Evolutionary conservation across 2,888 invertebrate genomes (phyloP), one percentile per base, ranked within the genome.

Genomic region (Drosophila nigritarsus): DNA sequence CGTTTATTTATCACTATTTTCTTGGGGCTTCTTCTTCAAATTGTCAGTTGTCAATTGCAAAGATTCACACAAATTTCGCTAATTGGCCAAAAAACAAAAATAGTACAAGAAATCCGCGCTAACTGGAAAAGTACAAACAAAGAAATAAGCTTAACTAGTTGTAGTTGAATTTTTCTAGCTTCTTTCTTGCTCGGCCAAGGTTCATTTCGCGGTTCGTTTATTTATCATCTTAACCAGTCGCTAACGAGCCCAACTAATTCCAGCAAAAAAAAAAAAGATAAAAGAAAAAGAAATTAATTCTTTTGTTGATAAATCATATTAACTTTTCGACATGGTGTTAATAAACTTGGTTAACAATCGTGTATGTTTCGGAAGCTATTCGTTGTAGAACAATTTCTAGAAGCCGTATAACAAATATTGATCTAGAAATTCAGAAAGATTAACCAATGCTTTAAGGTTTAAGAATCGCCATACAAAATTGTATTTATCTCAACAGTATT

Each of bases 71-170:
- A 48, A 77, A 80, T 67, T 80, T 61, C 54, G 36, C 32, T 53
- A 69, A 78, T 75, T 81, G 65, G 68, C 64, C 30, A 60, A 51
- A 62, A 55, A 38, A 27, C 38, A 24, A 15, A 24, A 66, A 58
- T 32, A 32, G 38, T 9, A n/a, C 24, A 36, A 11, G 18, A 62
- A 54, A 2, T 24, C 48, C 20, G 34, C 29, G 34, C 30, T 45
- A 65, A 65, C 58, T 60, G 70, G 75, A 69, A 74, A 51, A 65
- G 59, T 80, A 65, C 75, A 76, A 77, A 83, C 75, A 70, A 64
- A 24, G 20, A 24, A 15, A 45, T 65, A 78, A 73, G 68, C 80
- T 72, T 68, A 87, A 87, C 77, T 73, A 80, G 86, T 83, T 64
- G 56, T 78, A 59, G 40, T 4, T 49, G 50, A 64, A 62, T 53